Conservation (phyloP, 1,140 invertebrate genomes). For the Grapholita molesta region DNA sequence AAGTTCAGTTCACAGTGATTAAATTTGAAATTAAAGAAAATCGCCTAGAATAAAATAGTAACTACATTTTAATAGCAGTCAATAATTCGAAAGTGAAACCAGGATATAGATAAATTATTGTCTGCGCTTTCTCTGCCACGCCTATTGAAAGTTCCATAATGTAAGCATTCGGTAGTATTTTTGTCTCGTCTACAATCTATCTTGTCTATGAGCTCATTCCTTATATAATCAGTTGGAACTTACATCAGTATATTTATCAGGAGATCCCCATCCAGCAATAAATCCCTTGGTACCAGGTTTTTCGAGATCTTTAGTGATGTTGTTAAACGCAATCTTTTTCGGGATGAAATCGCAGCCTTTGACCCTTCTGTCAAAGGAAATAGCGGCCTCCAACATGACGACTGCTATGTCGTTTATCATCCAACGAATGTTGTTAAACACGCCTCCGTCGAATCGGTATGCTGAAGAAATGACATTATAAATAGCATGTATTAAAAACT, state of each 20-base stretch:
- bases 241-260: conserved; percentile 40
- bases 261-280: conserved; percentile 56
- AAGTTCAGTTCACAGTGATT: no score
- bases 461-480: conserved; percentile 25
- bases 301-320: conserved; percentile 39
- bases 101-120: no score
- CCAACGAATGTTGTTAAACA: conserved; percentile 60
- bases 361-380: conserved; percentile 50
- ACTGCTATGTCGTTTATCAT: conserved; percentile 64
- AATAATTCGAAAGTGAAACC: no score
- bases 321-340: conserved; percentile 44
- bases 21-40: no score
- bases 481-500: no score
- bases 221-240: conserved; percentile 2
- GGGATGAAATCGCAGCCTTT: conserved; percentile 60
- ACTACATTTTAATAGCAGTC: no score
- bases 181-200: no score
- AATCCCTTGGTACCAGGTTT: conserved; percentile 33
- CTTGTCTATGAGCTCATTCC: no score
- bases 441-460: conserved; percentile 54
- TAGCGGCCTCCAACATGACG: conserved; percentile 53
- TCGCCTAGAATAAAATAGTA: no score
- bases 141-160: no score
- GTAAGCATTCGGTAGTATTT: no score
- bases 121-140: no score